phyloP scores from a whole-genome alignment of 1,140 invertebrate species.

The Oppia nitens region DNA sequence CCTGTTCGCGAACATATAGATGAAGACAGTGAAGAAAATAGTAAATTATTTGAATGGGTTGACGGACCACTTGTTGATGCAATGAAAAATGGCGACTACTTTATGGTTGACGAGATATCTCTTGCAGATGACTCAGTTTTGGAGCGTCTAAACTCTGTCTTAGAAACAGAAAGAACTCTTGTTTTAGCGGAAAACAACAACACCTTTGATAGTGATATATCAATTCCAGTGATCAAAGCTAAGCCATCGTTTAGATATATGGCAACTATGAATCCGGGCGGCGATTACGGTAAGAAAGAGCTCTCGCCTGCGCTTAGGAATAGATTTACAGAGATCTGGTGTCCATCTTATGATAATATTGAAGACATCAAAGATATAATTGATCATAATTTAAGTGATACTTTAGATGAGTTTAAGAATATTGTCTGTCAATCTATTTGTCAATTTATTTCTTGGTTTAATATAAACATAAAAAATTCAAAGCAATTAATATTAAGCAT shows the following conservation, averaged over 20 bases:
- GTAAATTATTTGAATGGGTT: conserved; percentile 79
- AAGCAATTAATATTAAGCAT: conserved; percentile 46
- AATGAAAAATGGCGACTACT: conserved; percentile 70
- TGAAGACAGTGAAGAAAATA: background rate
- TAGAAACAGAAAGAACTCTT: conserved; percentile 82
- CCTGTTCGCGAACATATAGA: conserved; percentile 51
- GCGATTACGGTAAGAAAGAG: conserved; percentile 99
- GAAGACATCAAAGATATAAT: conserved; percentile 60
- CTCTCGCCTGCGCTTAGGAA: conserved; percentile 92
- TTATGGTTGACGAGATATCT: conserved; percentile 97
- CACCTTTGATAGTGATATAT: conserved; percentile 22
- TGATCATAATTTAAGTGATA: conserved; percentile 52
- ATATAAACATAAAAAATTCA: conserved; percentile 23
- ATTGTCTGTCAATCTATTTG: conserved; percentile 49
- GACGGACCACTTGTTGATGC: conserved; percentile 85
- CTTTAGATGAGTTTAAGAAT: conserved; percentile 34
- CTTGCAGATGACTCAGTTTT: conserved; percentile 95
- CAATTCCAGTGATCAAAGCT: conserved; percentile 44
- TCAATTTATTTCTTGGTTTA: conserved; percentile 63
- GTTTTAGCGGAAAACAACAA: conserved; percentile 65
- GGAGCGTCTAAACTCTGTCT: conserved; percentile 86
- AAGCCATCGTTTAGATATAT: conserved; percentile 68
- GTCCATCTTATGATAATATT: conserved; percentile 46
- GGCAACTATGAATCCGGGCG: conserved; percentile 99
- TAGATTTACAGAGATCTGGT: conserved; percentile 98